Conservation (phyloP, 2,797 vertebrate genomes). For the Rallus crepitans region DNA sequence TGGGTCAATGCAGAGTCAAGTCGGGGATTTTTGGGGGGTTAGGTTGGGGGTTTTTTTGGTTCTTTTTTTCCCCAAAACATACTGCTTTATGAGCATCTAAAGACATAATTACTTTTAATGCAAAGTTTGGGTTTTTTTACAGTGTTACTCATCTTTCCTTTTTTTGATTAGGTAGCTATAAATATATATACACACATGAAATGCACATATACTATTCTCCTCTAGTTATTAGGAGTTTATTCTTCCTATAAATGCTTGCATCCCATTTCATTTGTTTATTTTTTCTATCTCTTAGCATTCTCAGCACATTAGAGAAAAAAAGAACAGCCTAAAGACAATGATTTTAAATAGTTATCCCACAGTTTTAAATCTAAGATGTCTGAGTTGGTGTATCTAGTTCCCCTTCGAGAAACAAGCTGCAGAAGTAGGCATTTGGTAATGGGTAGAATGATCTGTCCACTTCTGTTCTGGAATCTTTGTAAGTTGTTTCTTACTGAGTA, state of each 20-base stretch:
- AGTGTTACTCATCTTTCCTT: not conserved
- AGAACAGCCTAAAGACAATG: not conserved
- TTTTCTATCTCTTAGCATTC: not conserved
- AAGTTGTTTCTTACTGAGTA: not conserved
- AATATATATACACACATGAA: not conserved
- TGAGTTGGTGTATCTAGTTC: not conserved
- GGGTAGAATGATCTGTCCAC: not conserved
- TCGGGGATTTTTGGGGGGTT: not conserved
- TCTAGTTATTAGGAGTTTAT: not conserved
- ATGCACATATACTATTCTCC: not conserved
- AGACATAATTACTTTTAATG: not conserved
- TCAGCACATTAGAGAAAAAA: not conserved
- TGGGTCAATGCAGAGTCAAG: not conserved
- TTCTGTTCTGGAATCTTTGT: not conserved
- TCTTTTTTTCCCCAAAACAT: not conserved
- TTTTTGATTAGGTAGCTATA: not conserved
- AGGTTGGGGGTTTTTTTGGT: rapidly evolving
- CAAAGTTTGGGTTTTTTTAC: not conserved
- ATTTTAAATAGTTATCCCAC: rapidly evolving
- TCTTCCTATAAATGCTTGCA: not conserved
- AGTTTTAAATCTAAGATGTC: not conserved
- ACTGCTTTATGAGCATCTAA: not conserved
- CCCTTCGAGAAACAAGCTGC: not conserved
- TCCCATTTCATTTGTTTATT: not conserved
- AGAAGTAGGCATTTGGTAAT: not conserved